Evolutionary conservation across 2,888 invertebrate species (phyloP).

Genomic region (Nemoura dubitans): DNA sequence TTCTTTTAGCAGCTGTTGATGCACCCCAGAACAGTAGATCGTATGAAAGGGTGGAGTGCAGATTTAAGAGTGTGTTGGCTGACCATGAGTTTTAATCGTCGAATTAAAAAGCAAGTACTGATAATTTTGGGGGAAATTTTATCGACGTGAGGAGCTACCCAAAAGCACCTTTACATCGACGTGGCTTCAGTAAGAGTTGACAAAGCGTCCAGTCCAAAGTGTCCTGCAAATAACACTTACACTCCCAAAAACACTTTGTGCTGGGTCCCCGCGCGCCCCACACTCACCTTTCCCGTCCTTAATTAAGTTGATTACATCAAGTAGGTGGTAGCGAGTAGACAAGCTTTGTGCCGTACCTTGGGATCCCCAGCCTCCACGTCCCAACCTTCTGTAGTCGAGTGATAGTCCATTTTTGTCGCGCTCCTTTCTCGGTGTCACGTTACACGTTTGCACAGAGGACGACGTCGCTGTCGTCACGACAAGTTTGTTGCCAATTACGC

Average conservation of each 20-base stretch:
- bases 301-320: neutral
- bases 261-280: neutral
- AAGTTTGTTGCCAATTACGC: slow-evolving; percentile 4
- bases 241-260: neutral
- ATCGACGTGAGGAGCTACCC: no score
- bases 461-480: neutral
- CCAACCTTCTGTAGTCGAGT: no score
- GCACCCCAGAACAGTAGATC: no score
- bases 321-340: neutral
- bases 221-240: neutral
- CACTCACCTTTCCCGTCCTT: neutral
- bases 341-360: neutral
- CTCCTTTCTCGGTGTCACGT: neutral
- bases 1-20: no score
- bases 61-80: no score
- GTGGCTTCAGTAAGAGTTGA: neutral
- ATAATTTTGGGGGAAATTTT: no score
- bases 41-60: no score
- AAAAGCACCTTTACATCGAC: neutral
- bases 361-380: neutral
- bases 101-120: no score
- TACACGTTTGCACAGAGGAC: neutral
- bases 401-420: neutral
- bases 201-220: neutral
- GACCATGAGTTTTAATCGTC: no score